Base-by-base conservation (phyloP, 2,797 vertebrate species). In the Enteromius mattozi region DNA sequence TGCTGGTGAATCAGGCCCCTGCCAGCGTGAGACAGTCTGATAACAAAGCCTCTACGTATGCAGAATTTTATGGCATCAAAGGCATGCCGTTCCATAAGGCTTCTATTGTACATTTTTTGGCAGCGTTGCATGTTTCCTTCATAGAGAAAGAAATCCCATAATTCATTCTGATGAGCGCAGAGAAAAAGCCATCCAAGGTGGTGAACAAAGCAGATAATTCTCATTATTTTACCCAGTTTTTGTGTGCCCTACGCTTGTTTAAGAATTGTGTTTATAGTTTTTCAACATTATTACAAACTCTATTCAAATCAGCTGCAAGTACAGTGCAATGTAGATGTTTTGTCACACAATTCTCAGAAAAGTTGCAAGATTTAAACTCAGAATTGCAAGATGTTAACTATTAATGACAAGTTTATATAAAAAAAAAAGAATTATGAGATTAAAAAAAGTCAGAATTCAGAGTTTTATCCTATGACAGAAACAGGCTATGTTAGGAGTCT, bases 271-370 rank as follows among this genome's bases (percentile, higher is more conserved):
- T 27, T 5, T 40, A 40, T 70, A 30, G 16, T 16, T 49, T 30
- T 10, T 16, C 24, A 10, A 72, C 14, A 72, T 49, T 72, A 49
- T 27, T 71, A 45, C 70, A 51, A 74, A 74, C 70, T 72, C 45
- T 30, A 1, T n/a, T 68, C 17, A 37, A 37, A 35, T 35, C 8
- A 19, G 10, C 12, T 37, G 17, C 1, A 68, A 21, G 17, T n/a
- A 8, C 21, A 56, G 6, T 37, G 37, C 37, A 37, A 37, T 37
- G 37, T 56, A 10, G 54, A n/a, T 56, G 21, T 56, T 21, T n/a
- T 63, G 3, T 30, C 59, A 14, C 27, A 27, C 4, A 30, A 63
- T 63, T 27, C 12, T 30, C 13, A 63, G 54, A n/a, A n/a, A 56
- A 56, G n/a, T 21, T 56, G 21, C 9, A 3, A 21, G 51, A 54